A percentile compares a stretch with the other conserved stretches of the same genome.
phyloP scores from a whole-genome alignment of 1,140 invertebrate species.

The Palaemon carinicauda region DNA sequence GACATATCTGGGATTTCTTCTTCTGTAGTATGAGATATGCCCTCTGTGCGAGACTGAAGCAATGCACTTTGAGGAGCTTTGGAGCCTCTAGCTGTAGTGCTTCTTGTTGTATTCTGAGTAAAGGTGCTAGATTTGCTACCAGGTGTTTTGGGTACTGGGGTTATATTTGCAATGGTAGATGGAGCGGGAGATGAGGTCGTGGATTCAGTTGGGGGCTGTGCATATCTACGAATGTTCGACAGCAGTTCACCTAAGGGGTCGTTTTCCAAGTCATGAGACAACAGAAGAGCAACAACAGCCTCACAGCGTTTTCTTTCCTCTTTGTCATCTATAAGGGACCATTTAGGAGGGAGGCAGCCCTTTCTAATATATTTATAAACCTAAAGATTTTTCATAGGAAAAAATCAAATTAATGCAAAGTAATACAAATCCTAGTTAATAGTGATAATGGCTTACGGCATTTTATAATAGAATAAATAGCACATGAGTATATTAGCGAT shows the following conservation, averaged over 20 bases:
- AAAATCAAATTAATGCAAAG: not conserved
- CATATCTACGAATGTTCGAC: not conserved
- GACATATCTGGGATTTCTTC: no score
- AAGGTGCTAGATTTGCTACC: no score
- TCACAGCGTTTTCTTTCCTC: not conserved
- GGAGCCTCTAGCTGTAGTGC: no score
- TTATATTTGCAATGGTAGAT: no score
- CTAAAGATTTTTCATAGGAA: not conserved
- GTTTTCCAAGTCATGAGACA: not conserved
- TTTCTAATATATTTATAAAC: conserved; percentile 26
- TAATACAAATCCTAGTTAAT: not conserved
- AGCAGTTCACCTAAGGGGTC: conserved; percentile 20
- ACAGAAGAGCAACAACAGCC: conserved; percentile 25
- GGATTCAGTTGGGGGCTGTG: not conserved
- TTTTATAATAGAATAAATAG: not conserved
- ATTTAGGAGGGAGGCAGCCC: conserved; percentile 24
- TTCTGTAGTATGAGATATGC: no score
- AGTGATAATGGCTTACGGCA: not conserved
- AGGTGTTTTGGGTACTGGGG: no score
- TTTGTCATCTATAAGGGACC: conserved; percentile 36
- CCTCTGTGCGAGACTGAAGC: no score
- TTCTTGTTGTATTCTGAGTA: no score
- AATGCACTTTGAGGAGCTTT: no score
- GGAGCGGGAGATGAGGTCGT: no score
- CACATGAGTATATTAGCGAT: not conserved